These are phyloP conservation scores for Diachasmimorpha longicaudata DNA, from an alignment of 1,140 invertebrate species.

Conservation along the genomic window DNA sequence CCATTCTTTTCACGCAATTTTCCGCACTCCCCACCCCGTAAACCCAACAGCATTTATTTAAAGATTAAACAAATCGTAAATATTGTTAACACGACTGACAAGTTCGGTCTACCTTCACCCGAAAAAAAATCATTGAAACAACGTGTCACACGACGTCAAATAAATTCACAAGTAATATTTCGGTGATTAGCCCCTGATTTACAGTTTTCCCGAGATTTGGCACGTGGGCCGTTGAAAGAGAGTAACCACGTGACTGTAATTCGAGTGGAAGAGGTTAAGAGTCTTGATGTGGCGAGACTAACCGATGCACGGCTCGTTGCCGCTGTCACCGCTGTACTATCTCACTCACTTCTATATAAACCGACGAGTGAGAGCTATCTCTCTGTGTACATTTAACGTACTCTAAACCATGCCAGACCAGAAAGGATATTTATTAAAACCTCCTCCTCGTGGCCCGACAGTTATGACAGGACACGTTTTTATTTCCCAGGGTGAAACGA, in stretches of 20 bases:
- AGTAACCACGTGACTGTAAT: slow-evolving; percentile 31
- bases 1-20: no score
- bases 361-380: background rate
- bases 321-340: slow-evolving; percentile 56
- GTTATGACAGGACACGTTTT: slow-evolving; percentile 41
- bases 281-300: slow-evolving; percentile 61
- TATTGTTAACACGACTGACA: no score
- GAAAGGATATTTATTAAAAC: slow-evolving; percentile 44
- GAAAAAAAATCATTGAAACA: background rate
- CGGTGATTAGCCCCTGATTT: background rate
- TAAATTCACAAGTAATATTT: background rate
- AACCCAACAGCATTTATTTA: no score
- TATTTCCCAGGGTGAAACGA: slow-evolving; percentile 28
- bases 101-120: background rate
- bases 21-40: no score
- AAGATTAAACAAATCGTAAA: no score
- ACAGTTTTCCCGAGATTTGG: background rate
- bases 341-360: slow-evolving; percentile 43
- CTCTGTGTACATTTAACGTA: background rate
- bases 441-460: slow-evolving; percentile 36
- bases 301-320: slow-evolving; percentile 60
- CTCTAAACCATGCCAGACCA: background rate
- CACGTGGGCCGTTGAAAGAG: background rate
- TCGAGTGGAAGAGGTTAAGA: slow-evolving; percentile 31
- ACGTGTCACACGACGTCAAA: background rate